phyloP scores from a whole-genome alignment of 2,113 vertebrate genomes.

The Melanostigma gelatinosum region DNA sequence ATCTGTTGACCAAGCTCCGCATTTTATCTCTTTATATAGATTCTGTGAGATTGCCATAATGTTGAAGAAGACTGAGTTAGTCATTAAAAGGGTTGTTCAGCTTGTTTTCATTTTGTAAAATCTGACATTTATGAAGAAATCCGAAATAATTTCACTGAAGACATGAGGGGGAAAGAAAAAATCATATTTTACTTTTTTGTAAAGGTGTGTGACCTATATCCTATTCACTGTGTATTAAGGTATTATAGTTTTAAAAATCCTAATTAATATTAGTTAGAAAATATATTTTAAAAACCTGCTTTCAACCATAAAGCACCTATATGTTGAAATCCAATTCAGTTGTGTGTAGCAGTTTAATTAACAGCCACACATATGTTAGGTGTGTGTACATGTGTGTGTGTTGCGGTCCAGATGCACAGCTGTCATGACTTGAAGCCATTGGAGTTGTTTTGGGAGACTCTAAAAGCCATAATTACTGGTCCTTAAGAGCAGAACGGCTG shows the following conservation, averaged over 20 bases:
- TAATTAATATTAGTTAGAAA: background rate
- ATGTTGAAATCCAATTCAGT: slow-evolving; percentile 5
- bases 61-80: background rate
- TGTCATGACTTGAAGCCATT: slow-evolving; percentile 67
- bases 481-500: slow-evolving; percentile 68
- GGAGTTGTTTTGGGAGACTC: slow-evolving; percentile 69
- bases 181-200: background rate
- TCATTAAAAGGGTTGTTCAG: background rate
- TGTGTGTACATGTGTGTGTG: slow-evolving; percentile 11
- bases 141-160: background rate
- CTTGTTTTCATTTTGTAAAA: background rate
- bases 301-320: background rate
- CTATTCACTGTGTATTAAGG: background rate
- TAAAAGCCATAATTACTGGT: slow-evolving; percentile 76
- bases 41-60: background rate
- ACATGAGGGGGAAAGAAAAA: background rate
- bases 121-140: background rate
- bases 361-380: slow-evolving; percentile 20
- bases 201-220: background rate
- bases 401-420: slow-evolving; percentile 48
- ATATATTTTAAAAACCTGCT: background rate
- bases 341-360: slow-evolving; percentile 39
- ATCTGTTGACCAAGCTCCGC: background rate
- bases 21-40: background rate
- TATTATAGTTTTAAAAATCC: background rate